Percentiles rank a stretch among this genome's conserved stretches.
Conservation (phyloP, 2,113 vertebrate genomes). For the Tragelaphus strepsiceros region DNA sequence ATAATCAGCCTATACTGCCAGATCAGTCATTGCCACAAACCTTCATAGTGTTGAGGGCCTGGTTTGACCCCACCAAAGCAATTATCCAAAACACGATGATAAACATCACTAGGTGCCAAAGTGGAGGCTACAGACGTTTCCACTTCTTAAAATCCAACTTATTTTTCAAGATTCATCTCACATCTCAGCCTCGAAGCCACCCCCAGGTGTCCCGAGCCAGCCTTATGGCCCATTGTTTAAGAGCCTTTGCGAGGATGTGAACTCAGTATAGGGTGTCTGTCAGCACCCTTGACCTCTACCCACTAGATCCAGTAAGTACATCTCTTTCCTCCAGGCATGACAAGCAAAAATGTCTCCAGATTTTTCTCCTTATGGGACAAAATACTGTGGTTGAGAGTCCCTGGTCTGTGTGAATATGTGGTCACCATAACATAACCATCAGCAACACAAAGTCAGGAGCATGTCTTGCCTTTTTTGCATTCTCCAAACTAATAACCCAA, state of each 20-base stretch:
- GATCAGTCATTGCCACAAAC: neutral
- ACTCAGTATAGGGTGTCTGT: neutral
- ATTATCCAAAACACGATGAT: neutral
- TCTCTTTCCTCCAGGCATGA: neutral
- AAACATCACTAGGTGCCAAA: neutral
- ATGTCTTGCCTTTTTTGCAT: neutral
- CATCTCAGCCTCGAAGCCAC: neutral
- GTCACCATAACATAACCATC: neutral
- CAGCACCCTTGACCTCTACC: neutral
- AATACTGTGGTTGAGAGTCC: neutral
- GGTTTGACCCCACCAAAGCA: neutral
- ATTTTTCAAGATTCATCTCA: neutral
- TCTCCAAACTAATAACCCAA: neutral
- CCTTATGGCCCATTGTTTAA: neutral
- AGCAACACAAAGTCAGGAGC: neutral
- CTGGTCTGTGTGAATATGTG: neutral
- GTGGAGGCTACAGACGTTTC: neutral
- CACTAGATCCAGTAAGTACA: neutral
- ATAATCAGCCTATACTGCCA: neutral
- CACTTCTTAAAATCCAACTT: neutral
- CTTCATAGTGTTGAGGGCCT: neutral
- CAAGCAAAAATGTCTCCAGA: neutral
- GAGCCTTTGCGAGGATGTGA: neutral
- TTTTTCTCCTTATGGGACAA: neutral
- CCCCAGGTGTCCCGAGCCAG: neutral